phyloP scores from a whole-genome alignment of 37 sponge, comb jelly and placozoan species.

The Theonella swinhoei region DNA sequence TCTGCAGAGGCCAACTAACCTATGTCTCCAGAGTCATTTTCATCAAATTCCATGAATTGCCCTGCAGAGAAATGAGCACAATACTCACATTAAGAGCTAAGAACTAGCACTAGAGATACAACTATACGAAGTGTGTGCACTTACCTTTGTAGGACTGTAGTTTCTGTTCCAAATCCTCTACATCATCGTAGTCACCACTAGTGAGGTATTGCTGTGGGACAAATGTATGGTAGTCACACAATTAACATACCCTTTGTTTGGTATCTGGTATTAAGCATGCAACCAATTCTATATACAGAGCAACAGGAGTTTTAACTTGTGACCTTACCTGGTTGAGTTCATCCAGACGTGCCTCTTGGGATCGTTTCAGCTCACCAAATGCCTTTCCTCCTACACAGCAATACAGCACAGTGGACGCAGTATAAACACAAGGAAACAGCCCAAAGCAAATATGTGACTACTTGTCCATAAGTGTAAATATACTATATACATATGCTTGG shows the following conservation, averaged over 20 bases:
- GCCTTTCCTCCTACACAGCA: conserved; percentile 79
- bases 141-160: conserved; percentile 82
- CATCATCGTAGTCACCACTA: conserved; percentile 86
- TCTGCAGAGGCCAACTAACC: no score
- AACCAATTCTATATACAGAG: not conserved
- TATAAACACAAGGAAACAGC: not conserved
- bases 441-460: not conserved
- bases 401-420: not conserved
- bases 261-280: not conserved
- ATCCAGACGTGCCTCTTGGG: conserved; percentile 65
- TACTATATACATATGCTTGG: no score
- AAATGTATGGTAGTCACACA: not conserved
- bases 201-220: conserved; percentile 38
- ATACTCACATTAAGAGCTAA: not conserved
- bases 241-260: not conserved
- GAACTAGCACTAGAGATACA: not conserved
- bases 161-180: conserved; percentile 83
- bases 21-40: conserved; percentile 93
- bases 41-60: conserved; percentile 96
- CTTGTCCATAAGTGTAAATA: no score
- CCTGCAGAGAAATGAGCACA: conserved; percentile 17
- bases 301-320: no score
- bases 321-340: conserved; percentile 71
- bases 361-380: conserved; percentile 70
- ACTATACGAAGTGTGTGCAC: not conserved